A percentile compares a stretch with the other conserved stretches of the same genome.
phyloP scores from a whole-genome alignment of 2,797 vertebrate genomes.

The Linurgus olivaceus region DNA sequence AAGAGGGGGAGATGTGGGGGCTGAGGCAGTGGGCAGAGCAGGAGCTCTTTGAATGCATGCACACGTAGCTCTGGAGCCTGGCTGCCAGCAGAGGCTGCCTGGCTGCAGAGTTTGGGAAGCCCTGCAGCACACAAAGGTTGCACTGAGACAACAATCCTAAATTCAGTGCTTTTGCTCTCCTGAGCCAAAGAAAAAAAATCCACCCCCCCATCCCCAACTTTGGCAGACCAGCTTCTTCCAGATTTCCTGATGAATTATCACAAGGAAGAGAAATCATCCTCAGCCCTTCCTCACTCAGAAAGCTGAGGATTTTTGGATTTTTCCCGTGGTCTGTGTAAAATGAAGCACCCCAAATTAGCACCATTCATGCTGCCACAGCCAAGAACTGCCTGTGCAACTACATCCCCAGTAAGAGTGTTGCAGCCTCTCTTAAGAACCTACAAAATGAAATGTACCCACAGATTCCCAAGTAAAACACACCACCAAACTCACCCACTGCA shows the following conservation, averaged over 20 bases:
- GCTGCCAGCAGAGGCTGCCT: neutral
- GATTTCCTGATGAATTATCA: neutral
- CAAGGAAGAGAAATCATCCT: neutral
- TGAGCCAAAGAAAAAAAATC: neutral
- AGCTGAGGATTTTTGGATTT: neutral
- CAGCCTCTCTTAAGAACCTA: neutral
- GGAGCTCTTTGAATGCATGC: neutral
- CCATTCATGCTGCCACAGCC: neutral
- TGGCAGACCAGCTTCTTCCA: neutral
- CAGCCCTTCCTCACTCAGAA: neutral
- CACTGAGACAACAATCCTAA: neutral
- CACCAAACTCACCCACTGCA: neutral
- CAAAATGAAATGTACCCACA: neutral
- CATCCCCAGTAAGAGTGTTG: neutral
- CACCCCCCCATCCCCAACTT: fast-evolving
- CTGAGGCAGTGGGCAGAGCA: neutral
- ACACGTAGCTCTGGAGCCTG: neutral
- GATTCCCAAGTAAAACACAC: neutral
- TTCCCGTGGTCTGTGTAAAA: neutral
- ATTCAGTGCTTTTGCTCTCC: neutral
- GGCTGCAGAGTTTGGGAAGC: neutral
- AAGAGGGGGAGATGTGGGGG: neutral
- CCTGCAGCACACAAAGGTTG: neutral
- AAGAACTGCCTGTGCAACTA: neutral
- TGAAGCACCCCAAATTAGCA: neutral